A percentile compares a stretch with the other conserved stretches of the same genome.
Conservation (phyloP, 1,140 invertebrate genomes). For the Polyergus mexicanus region DNA sequence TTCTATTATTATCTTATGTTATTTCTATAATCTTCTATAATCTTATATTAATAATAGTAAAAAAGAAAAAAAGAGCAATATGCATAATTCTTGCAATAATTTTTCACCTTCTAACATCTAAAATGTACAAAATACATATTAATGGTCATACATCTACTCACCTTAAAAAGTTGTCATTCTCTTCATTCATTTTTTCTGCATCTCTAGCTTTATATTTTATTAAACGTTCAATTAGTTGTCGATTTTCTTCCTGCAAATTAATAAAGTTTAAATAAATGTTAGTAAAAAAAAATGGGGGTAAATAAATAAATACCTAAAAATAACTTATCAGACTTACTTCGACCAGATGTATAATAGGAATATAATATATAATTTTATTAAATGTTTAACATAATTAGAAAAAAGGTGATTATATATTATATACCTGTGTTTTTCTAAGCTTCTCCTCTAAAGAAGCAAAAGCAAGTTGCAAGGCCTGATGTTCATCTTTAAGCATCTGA, state of each 20-base stretch:
- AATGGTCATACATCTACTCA: conserved; percentile 84
- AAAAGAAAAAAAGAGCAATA: conserved; percentile 15
- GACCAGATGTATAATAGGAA: background rate
- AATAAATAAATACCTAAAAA: background rate
- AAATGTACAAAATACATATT: background rate
- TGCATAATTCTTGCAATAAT: background rate
- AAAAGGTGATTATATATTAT: conserved; percentile 1
- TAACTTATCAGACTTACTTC: background rate
- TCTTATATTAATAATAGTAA: conserved; percentile 1
- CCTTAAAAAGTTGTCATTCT: conserved; percentile 97
- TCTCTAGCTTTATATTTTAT: conserved; percentile 97
- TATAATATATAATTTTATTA: background rate
- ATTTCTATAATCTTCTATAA: background rate
- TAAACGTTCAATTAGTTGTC: conserved; percentile 93
- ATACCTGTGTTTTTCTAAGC: conserved; percentile 93
- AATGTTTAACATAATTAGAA: conserved; percentile 15
- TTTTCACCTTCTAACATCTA: background rate
- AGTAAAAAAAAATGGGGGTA: background rate
- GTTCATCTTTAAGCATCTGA: conserved; percentile 97
- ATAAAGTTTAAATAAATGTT: conserved; percentile 28
- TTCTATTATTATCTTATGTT: background rate
- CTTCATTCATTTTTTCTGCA: conserved; percentile 97
- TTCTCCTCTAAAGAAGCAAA: conserved; percentile 96
- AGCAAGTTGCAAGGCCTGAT: conserved; percentile 96
- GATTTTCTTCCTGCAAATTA: conserved; percentile 94